Evolutionary conservation across 2,888 invertebrate species (phyloP).

Genomic region (Tenthredo scrophulariae): DNA sequence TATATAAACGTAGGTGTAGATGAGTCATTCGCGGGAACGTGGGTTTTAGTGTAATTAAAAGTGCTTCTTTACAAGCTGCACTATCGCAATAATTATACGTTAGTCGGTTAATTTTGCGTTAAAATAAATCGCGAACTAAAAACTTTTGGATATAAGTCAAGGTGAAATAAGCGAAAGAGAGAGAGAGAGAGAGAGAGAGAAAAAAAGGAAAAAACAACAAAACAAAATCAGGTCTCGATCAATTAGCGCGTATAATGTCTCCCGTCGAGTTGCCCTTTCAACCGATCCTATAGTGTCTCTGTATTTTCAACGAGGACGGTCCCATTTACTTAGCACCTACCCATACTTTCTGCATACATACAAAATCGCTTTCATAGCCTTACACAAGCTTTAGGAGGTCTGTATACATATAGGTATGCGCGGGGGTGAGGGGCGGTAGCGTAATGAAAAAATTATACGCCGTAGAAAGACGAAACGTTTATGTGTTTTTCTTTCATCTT

Average conservation of each 20-base stretch:
- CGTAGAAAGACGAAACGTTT: slow-evolving; percentile 21
- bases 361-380: neutral
- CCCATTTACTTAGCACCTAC: slow-evolving; percentile 20
- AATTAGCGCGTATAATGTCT: slow-evolving; percentile 36
- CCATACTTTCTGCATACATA: neutral
- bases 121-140: neutral
- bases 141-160: slow-evolving; percentile 26
- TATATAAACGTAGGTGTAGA: neutral
- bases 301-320: slow-evolving; percentile 25
- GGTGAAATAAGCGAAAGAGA: neutral
- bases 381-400: neutral
- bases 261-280: slow-evolving; percentile 9
- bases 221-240: slow-evolving; percentile 33
- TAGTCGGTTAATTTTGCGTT: neutral
- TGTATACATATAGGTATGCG: neutral
- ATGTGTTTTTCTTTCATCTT: slow-evolving; percentile 3
- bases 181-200: neutral
- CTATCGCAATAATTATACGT: slow-evolving; percentile 24
- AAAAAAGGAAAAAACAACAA: neutral
- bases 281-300: neutral
- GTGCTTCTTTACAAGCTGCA: slow-evolving; percentile 22
- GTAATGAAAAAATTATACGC: slow-evolving; percentile 18
- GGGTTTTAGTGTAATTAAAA: slow-evolving; percentile 47
- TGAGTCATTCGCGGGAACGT: slow-evolving; percentile 38
- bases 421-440: neutral